A percentile compares a stretch with the other conserved stretches of the same genome.
Conservation (phyloP, 1,140 invertebrate species). For the Homarus americanus region DNA sequence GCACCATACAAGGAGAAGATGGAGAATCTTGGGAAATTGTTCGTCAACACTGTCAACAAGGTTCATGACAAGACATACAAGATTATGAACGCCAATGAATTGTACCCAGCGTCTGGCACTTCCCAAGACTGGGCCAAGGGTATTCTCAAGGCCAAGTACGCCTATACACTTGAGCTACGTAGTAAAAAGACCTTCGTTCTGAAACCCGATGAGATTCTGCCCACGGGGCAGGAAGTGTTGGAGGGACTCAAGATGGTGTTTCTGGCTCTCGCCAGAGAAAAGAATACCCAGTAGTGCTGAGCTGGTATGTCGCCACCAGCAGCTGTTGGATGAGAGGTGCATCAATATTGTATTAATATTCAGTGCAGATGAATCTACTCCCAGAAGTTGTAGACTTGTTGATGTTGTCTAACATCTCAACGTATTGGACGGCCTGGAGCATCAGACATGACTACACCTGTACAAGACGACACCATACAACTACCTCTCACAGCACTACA, state of each 20-base stretch:
- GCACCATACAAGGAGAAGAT: conserved; percentile 14
- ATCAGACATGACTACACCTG: too few species aligned
- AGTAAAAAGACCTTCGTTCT: conserved; percentile 87
- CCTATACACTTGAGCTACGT: conserved; percentile 87
- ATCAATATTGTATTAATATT: too few species aligned
- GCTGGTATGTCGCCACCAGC: too few species aligned
- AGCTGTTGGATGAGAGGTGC: too few species aligned
- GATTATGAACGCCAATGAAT: conserved; percentile 70
- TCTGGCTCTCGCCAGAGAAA: neutral
- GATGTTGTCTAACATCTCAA: too few species aligned
- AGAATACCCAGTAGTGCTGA: neutral
- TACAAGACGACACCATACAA: too few species aligned
- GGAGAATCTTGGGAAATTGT: neutral
- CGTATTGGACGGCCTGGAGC: too few species aligned
- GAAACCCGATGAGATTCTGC: conserved; percentile 83
- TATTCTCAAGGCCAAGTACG: conserved; percentile 77
- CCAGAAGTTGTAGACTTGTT: too few species aligned
- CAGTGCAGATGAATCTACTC: too few species aligned
- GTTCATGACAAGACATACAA: conserved; percentile 20
- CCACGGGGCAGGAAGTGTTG: conserved; percentile 87
- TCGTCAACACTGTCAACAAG: neutral
- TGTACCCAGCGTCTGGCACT: conserved; percentile 77
- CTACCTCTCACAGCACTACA: too few species aligned
- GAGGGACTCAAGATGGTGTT: conserved; percentile 79
- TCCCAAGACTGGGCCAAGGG: conserved; percentile 79